Base-by-base conservation (phyloP, 2,888 invertebrate species). In the Sinhomidia bicolor region DNA sequence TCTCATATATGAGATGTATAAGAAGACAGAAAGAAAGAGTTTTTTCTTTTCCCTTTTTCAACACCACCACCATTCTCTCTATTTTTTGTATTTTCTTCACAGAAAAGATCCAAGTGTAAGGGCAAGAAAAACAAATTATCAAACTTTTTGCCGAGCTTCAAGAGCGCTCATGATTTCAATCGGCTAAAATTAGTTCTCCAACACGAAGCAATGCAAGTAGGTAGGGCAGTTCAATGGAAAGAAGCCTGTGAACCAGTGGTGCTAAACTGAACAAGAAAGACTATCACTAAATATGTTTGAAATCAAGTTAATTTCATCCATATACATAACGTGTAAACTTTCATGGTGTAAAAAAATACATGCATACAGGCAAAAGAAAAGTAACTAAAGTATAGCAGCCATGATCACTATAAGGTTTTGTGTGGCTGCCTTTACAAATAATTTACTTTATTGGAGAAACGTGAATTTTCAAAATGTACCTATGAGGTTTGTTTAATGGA, bases 141-240 rank as follows among this genome's bases (percentile, higher is more conserved):
- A 88, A 88, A 88, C 57, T 88, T 88, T 84, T 88, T n/a, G 29
- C 57, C 54, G 36, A 32, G 47, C 78, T 83, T 82, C 78, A 78
- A 83, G 71, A 79, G 57, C 88, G 74, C 83, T 88, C 88, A 88
- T 88, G 88, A 88, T 80, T 88, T 88, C 88, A 88, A 88, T 88
- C 84, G 88, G 83, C 78, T 68, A 80, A 84, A 88, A 88, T 88
- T 88, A 88, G 88, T 84, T 88, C 83, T 62, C 65, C 65, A 82
- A 57, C 80, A 82, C 6, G 60, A 32, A 44, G 44, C 71, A 47
- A 14, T 36, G 60, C 20, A 80, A 80, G 20, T 26, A 26, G 32
- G 57, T 32, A 57, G n/a, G 29, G 32, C 17, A 62, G 17, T 83
- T 68, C 36, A 41, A 36, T 14, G 54, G 29, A 76, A 78, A 44